These are phyloP conservation scores for Holothuria glaberrima DNA, from an alignment of 35 echinoderm and acorn worm genomes.

Conservation along the genomic window DNA sequence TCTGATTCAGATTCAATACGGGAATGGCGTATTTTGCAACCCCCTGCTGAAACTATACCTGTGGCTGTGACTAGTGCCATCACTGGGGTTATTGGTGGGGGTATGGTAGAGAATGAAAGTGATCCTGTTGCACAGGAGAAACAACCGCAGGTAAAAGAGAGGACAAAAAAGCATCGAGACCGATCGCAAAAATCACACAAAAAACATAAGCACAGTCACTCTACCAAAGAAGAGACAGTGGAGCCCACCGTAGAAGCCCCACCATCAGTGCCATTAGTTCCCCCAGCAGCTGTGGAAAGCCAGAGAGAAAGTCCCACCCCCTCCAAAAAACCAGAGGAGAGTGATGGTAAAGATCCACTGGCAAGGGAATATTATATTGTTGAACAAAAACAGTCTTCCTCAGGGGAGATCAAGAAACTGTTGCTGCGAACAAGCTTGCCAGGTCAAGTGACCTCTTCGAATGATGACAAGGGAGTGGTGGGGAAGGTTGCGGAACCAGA, in stretches of 20 bases:
- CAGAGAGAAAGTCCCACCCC: slow-evolving; percentile 22
- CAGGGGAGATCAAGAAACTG: slow-evolving; percentile 87
- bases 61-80: not conserved
- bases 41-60: not conserved
- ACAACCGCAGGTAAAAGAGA: slow-evolving; percentile 66
- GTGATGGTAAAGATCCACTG: slow-evolving; percentile 38
- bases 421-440: slow-evolving; percentile 64
- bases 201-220: slow-evolving; percentile 80
- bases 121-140: slow-evolving; percentile 13
- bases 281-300: not conserved
- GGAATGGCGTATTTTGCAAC: slow-evolving; percentile 27
- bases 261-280: not conserved
- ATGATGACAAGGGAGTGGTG: slow-evolving; percentile 13
- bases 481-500: slow-evolving; percentile 55
- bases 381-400: slow-evolving; percentile 76
- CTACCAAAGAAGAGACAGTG: slow-evolving; percentile 66
- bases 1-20: slow-evolving; percentile 43
- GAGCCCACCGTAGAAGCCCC: slow-evolving; percentile 7
- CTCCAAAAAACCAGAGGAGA: slow-evolving; percentile 55
- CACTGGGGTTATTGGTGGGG: not conserved
- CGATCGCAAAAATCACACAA: slow-evolving; percentile 84
- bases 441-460: slow-evolving; percentile 30
- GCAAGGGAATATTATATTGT: slow-evolving; percentile 92
- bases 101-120: too few species aligned
- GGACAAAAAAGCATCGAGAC: slow-evolving; percentile 74